phyloP scores from a whole-genome alignment of 1,140 invertebrate species.

The Dendrolimus kikuchii region DNA sequence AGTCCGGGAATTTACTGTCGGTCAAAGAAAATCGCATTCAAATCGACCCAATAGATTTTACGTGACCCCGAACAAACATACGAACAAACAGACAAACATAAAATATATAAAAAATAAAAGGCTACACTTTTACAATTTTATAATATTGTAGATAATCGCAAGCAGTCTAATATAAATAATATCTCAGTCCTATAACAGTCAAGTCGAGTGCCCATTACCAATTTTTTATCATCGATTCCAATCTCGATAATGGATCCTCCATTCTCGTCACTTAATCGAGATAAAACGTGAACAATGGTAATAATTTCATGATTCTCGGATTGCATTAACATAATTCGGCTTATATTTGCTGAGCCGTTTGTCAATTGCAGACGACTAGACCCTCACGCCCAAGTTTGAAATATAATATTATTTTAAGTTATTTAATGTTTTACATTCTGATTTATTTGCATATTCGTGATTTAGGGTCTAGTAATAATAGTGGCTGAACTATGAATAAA shows the following conservation, averaged over 20 bases:
- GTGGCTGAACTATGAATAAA: not conserved
- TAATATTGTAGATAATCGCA: too few species aligned
- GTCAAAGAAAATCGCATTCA: too few species aligned
- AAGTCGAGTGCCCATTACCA: too few species aligned
- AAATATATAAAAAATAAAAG: too few species aligned
- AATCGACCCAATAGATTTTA: too few species aligned
- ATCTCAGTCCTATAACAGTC: too few species aligned
- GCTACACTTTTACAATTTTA: too few species aligned
- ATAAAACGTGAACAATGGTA: conserved; percentile 44
- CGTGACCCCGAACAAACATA: too few species aligned
- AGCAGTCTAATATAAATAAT: too few species aligned
- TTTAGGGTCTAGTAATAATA: not conserved
- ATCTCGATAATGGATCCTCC: conserved; percentile 52
- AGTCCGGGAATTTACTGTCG: too few species aligned
- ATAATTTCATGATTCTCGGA: conserved; percentile 49
- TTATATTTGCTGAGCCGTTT: conserved; percentile 35
- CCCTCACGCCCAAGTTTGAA: conserved; percentile 3
- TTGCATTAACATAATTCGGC: conserved; percentile 48
- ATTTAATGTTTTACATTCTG: conserved; percentile 8
- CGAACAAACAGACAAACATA: too few species aligned
- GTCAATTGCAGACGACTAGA: conserved; percentile 13
- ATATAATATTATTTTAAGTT: conserved; percentile 22
- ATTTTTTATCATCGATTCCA: conserved; percentile 50
- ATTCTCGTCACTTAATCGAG: conserved; percentile 35
- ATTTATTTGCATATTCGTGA: too few species aligned